Evolutionary conservation across 2,113 vertebrate species (phyloP).

Genomic region (Rhinolophus sinicus): DNA sequence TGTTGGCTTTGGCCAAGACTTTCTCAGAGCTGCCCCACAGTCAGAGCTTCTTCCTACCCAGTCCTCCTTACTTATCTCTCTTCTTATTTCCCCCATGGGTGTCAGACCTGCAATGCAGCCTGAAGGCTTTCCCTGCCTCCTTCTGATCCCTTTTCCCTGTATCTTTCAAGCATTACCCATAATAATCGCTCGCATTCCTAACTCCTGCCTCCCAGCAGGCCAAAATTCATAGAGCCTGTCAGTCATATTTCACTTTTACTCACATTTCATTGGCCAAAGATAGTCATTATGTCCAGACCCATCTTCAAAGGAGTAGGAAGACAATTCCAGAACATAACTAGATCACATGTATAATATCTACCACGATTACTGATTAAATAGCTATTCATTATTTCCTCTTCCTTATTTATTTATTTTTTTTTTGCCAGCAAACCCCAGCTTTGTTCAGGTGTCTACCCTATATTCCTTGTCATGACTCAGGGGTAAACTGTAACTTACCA

Average conservation of each 20-base stretch:
- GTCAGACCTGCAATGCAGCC: not conserved
- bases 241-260: not conserved
- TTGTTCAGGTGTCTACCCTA: not conserved
- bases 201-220: not conserved
- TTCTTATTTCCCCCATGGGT: not conserved
- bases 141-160: not conserved
- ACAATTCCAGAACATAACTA: not conserved
- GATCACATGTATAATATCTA: not conserved
- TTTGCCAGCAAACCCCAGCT: not conserved
- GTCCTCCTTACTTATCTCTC: not conserved
- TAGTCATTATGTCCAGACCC: not conserved
- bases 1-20: not conserved
- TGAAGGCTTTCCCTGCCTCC: not conserved
- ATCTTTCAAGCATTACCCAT: not conserved
- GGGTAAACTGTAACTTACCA: not conserved
- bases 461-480: not conserved
- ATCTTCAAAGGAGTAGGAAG: not conserved
- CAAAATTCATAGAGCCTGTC: not conserved
- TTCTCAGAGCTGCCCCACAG: not conserved
- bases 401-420: accelerated
- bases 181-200: not conserved
- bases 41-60: not conserved
- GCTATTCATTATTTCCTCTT: not conserved
- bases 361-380: not conserved
- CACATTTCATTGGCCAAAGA: not conserved